Percentiles rank a stretch among this genome's conserved stretches.
These are phyloP conservation scores for Eonycteris spelaea DNA, from an alignment of 2,113 vertebrate genomes.

Conservation along the genomic window DNA sequence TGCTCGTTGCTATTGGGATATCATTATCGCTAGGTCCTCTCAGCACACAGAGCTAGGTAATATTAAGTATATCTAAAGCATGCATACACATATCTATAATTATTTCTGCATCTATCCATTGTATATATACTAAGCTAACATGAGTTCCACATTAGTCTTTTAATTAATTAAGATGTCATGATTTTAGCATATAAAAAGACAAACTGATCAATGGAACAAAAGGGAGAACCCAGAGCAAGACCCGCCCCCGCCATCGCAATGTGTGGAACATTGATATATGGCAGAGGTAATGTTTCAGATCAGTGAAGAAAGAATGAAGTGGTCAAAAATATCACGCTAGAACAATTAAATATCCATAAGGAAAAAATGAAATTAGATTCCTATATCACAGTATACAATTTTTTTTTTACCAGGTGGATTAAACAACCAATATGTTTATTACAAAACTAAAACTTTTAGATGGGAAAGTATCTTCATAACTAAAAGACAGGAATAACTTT, in stretches of 20 bases:
- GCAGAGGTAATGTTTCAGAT: background rate
- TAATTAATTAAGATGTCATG: background rate
- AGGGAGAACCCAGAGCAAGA: background rate
- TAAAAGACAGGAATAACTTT: background rate
- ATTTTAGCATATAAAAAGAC: background rate
- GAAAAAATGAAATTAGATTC: background rate
- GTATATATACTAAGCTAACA: background rate
- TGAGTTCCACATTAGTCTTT: background rate
- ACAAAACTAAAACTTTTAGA: slow-evolving; percentile 1
- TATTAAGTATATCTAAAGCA: background rate
- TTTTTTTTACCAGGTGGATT: background rate
- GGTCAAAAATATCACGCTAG: background rate
- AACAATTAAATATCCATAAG: background rate
- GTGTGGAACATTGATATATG: background rate
- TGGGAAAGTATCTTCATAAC: background rate
- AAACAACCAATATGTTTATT: background rate
- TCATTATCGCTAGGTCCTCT: background rate
- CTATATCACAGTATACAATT: background rate
- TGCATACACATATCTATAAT: background rate
- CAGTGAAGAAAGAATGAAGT: background rate
- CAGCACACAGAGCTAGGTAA: background rate
- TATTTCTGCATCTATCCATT: background rate
- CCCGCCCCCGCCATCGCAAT: too few relatives aligned
- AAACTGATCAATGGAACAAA: background rate
- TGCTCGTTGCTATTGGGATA: background rate